Conservation (phyloP, 1,140 invertebrate genomes). For the Zaprionus kolodkinae region DNA sequence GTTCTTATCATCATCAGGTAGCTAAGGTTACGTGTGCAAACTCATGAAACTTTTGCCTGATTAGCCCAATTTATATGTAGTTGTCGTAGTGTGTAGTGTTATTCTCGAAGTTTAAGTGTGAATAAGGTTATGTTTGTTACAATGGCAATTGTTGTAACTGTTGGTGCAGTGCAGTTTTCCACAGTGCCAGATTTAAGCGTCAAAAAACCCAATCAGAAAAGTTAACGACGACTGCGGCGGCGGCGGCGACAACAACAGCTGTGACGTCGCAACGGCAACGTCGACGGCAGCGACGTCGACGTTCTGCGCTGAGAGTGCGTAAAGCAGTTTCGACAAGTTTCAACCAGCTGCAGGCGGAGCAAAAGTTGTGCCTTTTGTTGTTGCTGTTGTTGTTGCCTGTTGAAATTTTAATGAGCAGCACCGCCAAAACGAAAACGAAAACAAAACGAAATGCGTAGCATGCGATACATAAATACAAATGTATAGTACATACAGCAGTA, state of each 20-base stretch:
- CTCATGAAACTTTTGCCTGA: constrained; percentile 43
- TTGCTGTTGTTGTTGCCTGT: constrained; percentile 18
- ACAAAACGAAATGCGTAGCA: constrained; percentile 19
- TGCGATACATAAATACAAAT: constrained; percentile 24
- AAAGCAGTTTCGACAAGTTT: constrained; percentile 60
- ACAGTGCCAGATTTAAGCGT: constrained; percentile 8
- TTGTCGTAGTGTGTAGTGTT: neutral
- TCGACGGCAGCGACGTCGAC: neutral
- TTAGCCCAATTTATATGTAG: constrained; percentile 17
- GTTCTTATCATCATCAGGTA: constrained; percentile 54
- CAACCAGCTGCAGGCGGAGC: constrained; percentile 47
- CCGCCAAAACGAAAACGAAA: constrained; percentile 28
- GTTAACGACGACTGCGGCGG: constrained; percentile 14
- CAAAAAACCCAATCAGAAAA: constrained; percentile 35
- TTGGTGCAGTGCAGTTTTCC: neutral
- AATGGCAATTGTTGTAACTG: neutral
- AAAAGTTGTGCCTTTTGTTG: constrained; percentile 15
- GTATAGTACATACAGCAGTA: constrained; percentile 4
- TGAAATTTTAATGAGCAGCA: constrained; percentile 57
- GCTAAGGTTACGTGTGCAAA: constrained; percentile 44
- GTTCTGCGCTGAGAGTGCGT: constrained; percentile 23
- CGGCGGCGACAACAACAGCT: neutral
- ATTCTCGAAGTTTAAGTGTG: constrained; percentile 1
- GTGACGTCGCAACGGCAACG: constrained; percentile 5
- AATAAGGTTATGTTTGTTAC: neutral